phyloP scores from a whole-genome alignment of 2,797 vertebrate species.

The Champsocephalus esox region DNA sequence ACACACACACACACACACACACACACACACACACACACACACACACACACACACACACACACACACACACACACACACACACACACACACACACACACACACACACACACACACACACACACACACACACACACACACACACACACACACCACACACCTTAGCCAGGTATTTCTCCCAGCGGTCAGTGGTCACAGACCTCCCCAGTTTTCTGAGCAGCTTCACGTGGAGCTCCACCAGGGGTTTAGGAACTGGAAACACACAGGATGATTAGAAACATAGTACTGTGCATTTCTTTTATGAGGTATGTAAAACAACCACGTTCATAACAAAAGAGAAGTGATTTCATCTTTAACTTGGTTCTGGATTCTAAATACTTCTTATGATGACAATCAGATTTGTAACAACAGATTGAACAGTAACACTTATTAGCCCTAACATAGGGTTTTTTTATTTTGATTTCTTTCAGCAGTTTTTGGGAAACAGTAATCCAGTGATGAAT shows the following conservation, averaged over 20 bases:
- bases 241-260: constrained; percentile 89
- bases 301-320: neutral
- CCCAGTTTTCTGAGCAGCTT: constrained; percentile 98
- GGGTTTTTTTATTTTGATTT: constrained; percentile 3
- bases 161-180: constrained; percentile 98
- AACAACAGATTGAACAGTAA: neutral
- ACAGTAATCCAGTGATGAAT: neutral
- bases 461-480: constrained; percentile 4
- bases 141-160: constrained; percentile 83
- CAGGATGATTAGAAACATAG: constrained; percentile 1
- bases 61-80: no score
- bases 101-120: neutral
- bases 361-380: neutral
- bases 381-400: neutral
- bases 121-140: constrained; percentile 68
- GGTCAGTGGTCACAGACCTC: constrained; percentile 93
- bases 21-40: no score
- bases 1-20: no score
- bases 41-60: no score
- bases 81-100: no score
- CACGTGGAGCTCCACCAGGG: constrained; percentile 95
- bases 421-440: no score
- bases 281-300: neutral
- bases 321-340: neutral
- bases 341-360: neutral